Base-by-base conservation (phyloP, 2,113 vertebrate species). In the Sinocyclocheilus rhinocerous region DNA sequence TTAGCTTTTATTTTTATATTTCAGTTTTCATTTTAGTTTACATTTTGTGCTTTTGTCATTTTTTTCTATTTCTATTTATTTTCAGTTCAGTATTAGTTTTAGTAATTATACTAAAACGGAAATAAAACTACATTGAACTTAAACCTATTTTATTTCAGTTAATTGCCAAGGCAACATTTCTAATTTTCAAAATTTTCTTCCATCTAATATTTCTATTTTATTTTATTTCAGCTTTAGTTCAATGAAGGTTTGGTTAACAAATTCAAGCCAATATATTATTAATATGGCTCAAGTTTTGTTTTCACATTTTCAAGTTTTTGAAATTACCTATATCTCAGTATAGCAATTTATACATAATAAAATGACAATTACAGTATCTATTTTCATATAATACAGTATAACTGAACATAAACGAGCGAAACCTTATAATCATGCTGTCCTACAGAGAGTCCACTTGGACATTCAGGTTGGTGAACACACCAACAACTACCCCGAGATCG, bases 401-500 rank as follows among this genome's bases (percentile, higher is more conserved):
- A 36, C 15, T 70, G 29, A 70, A 70, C 29, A 70, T 36, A 33
- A 36, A 33, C 29, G 45, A 45, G 20, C 13, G 72, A 75, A 75
- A 75, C 5, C 22, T 24, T 24, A 20, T 73, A 13, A 42, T 70
- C 48, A 20, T 78, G 55, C 45, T 8, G 57, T 76, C 33, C 87
- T 88, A 0, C 90, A 98, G 97, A 92, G 97, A n/a, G 97, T 98
- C 6, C 97, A 99, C 88, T 92, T 99, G 86, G 97, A 97, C 78
- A 97, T 99, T 89, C 97, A 98, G 92, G 97, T 97, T 0, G 97
- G 97, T 0, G 97, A 98, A 84, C 97, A 98, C 57, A 96, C 97
- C 90, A 98, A 98, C 91, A 98, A 99, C 90, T 99, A 99, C 89
- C 97, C 97, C 0, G 97, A 99, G 87, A 99, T 99, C 0, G 97